Conservation (phyloP, 2,888 invertebrate species). For the Pecten maximus region DNA sequence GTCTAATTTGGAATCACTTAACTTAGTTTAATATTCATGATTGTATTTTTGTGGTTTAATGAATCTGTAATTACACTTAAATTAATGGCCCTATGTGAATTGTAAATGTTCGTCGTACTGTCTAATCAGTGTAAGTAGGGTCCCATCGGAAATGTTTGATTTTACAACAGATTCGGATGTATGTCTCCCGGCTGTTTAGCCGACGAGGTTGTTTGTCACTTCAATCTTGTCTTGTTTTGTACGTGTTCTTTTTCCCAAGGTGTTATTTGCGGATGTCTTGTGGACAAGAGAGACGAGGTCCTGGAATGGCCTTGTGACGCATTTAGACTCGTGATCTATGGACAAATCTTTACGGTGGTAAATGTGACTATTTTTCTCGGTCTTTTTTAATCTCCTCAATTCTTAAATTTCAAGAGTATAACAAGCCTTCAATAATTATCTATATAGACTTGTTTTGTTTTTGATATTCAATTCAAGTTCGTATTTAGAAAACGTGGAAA, state of each 20-base stretch:
- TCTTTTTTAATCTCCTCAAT: neutral
- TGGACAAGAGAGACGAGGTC: neutral
- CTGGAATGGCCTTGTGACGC: neutral
- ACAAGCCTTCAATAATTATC: too few relatives aligned
- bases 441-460: too few relatives aligned
- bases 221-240: neutral
- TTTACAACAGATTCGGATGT: neutral
- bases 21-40: neutral
- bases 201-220: neutral
- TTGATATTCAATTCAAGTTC: too few relatives aligned
- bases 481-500: too few relatives aligned
- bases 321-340: neutral
- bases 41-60: neutral
- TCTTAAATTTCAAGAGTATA: too few relatives aligned
- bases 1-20: neutral
- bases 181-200: neutral
- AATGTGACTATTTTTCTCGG: neutral
- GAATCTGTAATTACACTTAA: neutral
- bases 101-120: neutral
- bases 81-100: neutral
- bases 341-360: neutral
- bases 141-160: neutral
- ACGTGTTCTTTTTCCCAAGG: neutral
- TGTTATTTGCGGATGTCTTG: neutral
- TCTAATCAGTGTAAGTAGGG: neutral